Base-by-base conservation (phyloP, 1,140 invertebrate genomes). In the Lutraria rhynchaena region DNA sequence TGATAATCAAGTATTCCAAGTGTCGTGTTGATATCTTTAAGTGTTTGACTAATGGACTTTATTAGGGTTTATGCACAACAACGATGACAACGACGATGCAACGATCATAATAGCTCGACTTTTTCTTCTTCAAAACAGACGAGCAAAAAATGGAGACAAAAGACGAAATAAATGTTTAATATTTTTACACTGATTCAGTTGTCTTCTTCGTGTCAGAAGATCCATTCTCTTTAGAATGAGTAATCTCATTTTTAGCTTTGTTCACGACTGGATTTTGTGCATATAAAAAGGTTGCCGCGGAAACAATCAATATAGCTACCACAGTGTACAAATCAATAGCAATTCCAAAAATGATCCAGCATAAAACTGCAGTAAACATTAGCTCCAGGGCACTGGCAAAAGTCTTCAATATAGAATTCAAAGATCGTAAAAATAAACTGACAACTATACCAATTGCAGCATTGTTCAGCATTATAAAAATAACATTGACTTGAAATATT, bases 321-420 rank as follows among this genome's bases (percentile, higher is more conserved):
- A 96, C 91, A 2, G 98, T 99, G 87, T 96, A 97, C 24, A 95
- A 89, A 90, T 97, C 95, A 84, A 99, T 96, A 9, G 96, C 94
- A 91, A 98, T 98, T 82, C 94, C 94, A 91, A 99, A 98, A 58
- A 99, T 94, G 49, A 98, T 92, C 94, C 96, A 98, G 88, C 96
- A 97, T 0, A 98, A 93, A 5, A 98, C 92, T 13, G 98, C 98
- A 7, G 97, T 98, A 87, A 99, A 96, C 44, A 98, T 93, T 17
- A 99, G 92, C 92, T 99, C 98, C 82, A 99, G 93, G 37, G 97
- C 97, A 93, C 97, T 97, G 0, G 98, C 98, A 93, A 99, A 99
- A 11, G 97, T 98, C 93, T 99, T 99, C 53, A 99, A 93, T 87
- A 99, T 99, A 11, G 98, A 99, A 92, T 99, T 99, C 73, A 99